phyloP scores from a whole-genome alignment of 2,797 vertebrate species.

The Coranthus polyacanthus region DNA sequence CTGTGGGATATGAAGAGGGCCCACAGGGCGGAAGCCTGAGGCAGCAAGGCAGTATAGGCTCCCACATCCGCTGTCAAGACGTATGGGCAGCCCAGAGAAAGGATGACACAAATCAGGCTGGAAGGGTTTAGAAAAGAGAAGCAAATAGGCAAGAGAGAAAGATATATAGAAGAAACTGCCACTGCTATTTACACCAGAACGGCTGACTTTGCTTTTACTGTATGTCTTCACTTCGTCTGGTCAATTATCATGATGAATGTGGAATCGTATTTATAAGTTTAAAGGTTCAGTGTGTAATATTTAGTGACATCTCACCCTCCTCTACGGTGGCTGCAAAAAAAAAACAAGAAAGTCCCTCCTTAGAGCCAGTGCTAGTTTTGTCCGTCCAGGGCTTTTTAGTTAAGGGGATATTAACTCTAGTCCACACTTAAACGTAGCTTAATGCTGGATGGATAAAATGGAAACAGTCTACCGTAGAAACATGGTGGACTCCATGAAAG shows the following conservation, averaged over 20 bases:
- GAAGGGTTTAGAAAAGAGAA: slow-evolving; percentile 3
- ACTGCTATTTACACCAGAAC: slow-evolving; percentile 38
- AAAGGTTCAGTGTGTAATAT: no score
- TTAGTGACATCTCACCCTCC: no score
- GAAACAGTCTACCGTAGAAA: no score
- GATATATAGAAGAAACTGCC: slow-evolving; percentile 48
- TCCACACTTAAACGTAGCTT: no score
- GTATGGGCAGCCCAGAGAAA: slow-evolving; percentile 33
- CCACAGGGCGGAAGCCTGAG: slow-evolving; percentile 38
- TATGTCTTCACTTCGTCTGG: slow-evolving; percentile 39
- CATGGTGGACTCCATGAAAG: no score
- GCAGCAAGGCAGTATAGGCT: slow-evolving; percentile 25
- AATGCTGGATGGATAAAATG: no score
- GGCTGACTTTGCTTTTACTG: slow-evolving; percentile 35
- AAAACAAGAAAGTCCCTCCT: no score
- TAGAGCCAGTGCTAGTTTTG: no score
- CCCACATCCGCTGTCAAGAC: slow-evolving; percentile 45
- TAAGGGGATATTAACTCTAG: no score
- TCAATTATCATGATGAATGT: slow-evolving; percentile 13
- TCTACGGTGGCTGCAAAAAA: no score
- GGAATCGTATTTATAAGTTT: no score
- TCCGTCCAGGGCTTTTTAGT: no score
- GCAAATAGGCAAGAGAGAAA: slow-evolving; percentile 7
- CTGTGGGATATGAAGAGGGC: slow-evolving; percentile 37
- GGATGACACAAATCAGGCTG: slow-evolving; percentile 16